phyloP scores from a whole-genome alignment of 37 sponge, comb jelly and placozoan species.

The Halisarca cf. caerulea region DNA sequence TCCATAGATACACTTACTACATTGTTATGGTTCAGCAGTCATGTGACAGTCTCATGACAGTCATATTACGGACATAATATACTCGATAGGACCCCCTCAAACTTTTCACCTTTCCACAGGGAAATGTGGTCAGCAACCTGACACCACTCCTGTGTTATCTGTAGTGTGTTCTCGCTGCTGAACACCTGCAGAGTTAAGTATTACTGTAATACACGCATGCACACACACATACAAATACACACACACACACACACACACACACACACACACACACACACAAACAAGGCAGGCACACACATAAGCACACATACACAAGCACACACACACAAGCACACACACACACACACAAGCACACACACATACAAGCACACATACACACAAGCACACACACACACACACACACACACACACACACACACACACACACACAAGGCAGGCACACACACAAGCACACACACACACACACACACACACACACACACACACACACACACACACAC shows the following conservation, averaged over 20 bases:
- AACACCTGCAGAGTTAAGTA: too few relatives aligned
- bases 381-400: conserved; percentile 33
- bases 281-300: background rate
- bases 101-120: background rate
- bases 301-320: background rate
- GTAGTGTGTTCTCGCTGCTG: too few relatives aligned
- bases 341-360: conserved; percentile 26
- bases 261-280: background rate
- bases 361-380: conserved; percentile 24
- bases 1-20: too few relatives aligned
- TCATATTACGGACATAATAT: too few relatives aligned
- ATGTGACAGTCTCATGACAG: too few relatives aligned
- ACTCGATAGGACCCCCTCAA: too few relatives aligned
- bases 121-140: background rate
- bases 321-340: conserved; percentile 5
- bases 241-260: conserved; percentile 31
- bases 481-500: conserved; percentile 26
- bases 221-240: conserved; percentile 19
- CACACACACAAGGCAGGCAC: background rate
- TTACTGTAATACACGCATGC: too few relatives aligned
- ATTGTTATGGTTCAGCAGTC: too few relatives aligned
- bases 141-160: background rate
- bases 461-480: background rate
- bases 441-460: conserved; percentile 14
- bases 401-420: conserved; percentile 12